Evolutionary conservation across 53 echinoderm and acorn worm species (phyloP), one percentile per base, ranked within the genome.

Genomic region (Apostichopus leukothele): DNA sequence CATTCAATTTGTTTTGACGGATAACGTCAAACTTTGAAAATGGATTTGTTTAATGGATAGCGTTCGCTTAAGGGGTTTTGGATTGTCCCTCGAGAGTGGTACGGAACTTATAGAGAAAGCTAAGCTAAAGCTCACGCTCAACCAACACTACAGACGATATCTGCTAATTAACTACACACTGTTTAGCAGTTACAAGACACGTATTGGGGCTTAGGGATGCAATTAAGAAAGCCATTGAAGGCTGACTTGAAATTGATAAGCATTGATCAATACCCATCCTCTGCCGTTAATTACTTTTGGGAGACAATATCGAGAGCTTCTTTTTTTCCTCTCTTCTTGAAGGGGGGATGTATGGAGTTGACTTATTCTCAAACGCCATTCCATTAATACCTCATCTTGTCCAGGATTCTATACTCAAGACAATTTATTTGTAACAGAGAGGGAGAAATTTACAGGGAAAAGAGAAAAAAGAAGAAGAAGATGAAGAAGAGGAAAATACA

Each of bases 191-290:
- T 81, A 81, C 81, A 81, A 81, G 81, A 81, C 81, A 81, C 81
- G 81, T 81, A 81, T 81, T 54, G 81, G 81, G 81, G 81, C 81
- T 81, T 81, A 81, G 81, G 81, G 81, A 81, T 81, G 81, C 81
- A 81, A 81, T 81, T 81, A 81, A 81, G 81, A 81, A 39, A 57
- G 55, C 81, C 39, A 81, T 81, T 81, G 81, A 81, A 81, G 81
- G 54, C 39, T 57, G 55, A 23, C 54, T 39, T 81, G 81, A 81
- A 81, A 81, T 81, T 81, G 81, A 81, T 81, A 81, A 81, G 81
- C 81, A 81, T 81, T 81, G 81, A 81, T 81, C 81, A 81, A 81
- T 81, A 57, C 81, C 55, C 19, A 55, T 81, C 81, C 81, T 81
- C 23, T n/a, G 20, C 54, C 81, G 81, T 81, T 81, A 81, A 81